Base-by-base conservation (phyloP, 2,113 vertebrate genomes). In the Ascaphus truei region DNA sequence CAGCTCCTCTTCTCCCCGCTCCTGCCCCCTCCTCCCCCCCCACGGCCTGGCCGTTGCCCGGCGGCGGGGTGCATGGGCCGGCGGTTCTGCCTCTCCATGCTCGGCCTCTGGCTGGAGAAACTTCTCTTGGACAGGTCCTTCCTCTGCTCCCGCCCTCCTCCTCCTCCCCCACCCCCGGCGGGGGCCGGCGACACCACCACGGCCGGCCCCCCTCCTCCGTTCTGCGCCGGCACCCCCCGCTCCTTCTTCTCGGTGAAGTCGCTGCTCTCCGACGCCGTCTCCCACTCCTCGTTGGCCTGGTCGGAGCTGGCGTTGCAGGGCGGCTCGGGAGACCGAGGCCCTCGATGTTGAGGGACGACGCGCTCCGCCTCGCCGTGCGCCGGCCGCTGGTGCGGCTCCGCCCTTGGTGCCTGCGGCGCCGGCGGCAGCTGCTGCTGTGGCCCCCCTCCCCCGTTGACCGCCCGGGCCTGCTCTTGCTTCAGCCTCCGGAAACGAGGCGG, bases 201-300 rank as follows among this genome's bases (percentile, higher is more conserved):
- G 81, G 22, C 85, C 81, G 15, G 82, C 71, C 23, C 43, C n/a
- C n/a, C n/a, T 6, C 15, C 74, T 62, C 81, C 66, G 77, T 86
- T 84, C 56, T 88, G 85, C 83, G 85, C 68, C 85, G 89, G 73
- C 86, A 85, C 13, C 77, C 94, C 87, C 77, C 92, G 29, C 26
- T 93, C 92, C 48, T 92, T 83, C 75, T 92, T 92, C 79, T 96
- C 95, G 0, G 93, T 90, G 80, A 96, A 96, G 86, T 96, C 95
- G 3, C 95, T 96, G 83, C 95, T 96, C 81, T 96, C 95, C 0
- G 94, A 95, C 1, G 95, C 95, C 0, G 95, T 96, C 79, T 96
- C 95, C 95, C 95, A 96, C 65, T 96, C 95, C 80, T 96, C 94
- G 0, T 96, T 96, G 53, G 95, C 95, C 83, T 96, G 95, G 78